These are phyloP conservation scores for Chrysoperla carnea DNA, from an alignment of 1,140 invertebrate genomes.

Conservation along the genomic window DNA sequence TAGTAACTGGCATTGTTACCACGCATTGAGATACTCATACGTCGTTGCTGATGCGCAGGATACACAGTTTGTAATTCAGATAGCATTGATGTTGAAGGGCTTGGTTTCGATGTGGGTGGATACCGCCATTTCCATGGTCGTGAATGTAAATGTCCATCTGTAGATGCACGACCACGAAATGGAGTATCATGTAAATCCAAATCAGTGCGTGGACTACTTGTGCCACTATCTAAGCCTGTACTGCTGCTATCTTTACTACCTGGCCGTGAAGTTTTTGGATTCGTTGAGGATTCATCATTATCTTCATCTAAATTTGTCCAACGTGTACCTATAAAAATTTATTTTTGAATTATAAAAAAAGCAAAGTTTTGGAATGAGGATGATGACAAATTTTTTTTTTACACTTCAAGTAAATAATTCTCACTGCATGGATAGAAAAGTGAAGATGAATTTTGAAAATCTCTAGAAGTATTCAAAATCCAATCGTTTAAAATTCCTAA, in stretches of 20 bases:
- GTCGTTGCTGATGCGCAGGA: conserved; percentile 22
- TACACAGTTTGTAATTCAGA: conserved; percentile 4
- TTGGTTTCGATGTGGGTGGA: conserved; percentile 17
- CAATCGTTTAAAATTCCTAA: too few species aligned
- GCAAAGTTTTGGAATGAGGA: not conserved
- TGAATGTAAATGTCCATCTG: conserved; percentile 34
- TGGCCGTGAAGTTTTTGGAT: not conserved
- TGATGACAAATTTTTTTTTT: not conserved
- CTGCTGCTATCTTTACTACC: conserved; percentile 13
- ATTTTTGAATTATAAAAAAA: not conserved
- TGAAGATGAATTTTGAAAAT: too few species aligned
- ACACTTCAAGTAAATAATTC: too few species aligned
- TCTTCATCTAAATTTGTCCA: conserved; percentile 27
- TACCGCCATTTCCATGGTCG: conserved; percentile 29
- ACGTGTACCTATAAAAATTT: conserved; percentile 14
- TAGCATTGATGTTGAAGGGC: not conserved
- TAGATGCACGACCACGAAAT: conserved; percentile 40
- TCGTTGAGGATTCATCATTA: conserved; percentile 19
- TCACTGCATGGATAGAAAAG: too few species aligned
- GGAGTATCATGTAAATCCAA: conserved; percentile 16
- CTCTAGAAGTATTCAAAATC: too few species aligned
- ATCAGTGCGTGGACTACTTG: not conserved
- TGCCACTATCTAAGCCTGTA: conserved; percentile 11
- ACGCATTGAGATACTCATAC: conserved; percentile 35
- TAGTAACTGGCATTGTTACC: conserved; percentile 34